phyloP scores from a whole-genome alignment of 1,140 invertebrate species.

The Apis laboriosa region DNA sequence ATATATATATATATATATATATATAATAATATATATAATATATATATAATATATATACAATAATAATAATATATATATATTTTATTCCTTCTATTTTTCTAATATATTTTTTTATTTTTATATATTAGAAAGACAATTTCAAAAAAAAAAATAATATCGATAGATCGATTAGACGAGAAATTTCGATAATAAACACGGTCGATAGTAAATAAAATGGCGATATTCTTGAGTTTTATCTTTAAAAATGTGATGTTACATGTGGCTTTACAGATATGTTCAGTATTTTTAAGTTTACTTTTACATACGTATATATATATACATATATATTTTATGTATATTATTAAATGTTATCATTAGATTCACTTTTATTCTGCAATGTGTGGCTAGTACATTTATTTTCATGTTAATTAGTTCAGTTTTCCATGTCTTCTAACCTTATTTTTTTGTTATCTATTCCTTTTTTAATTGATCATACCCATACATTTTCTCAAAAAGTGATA shows the following conservation, averaged over 20 bases:
- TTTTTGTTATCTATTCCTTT: conserved; percentile 44
- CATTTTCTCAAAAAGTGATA: conserved; percentile 53
- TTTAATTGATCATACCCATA: conserved; percentile 24
- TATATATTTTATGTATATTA: conserved; percentile 26
- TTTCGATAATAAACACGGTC: conserved; percentile 44
- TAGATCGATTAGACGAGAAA: neutral
- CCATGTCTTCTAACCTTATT: neutral
- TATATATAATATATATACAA: conserved; percentile 40
- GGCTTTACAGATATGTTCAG: conserved; percentile 76
- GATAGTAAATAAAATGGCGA: conserved; percentile 65
- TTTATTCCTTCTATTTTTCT: conserved; percentile 8
- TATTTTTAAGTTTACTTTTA: conserved; percentile 68
- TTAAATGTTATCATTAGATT: neutral
- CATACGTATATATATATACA: conserved; percentile 40
- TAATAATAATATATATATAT: too few relatives aligned
- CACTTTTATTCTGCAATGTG: conserved; percentile 68
- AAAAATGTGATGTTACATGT: conserved; percentile 71
- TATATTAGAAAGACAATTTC: conserved; percentile 18
- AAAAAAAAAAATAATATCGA: conserved; percentile 1
- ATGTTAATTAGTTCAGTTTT: conserved; percentile 13
- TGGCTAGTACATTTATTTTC: conserved; percentile 69
- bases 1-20: too few relatives aligned
- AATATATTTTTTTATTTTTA: neutral
- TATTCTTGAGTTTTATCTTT: conserved; percentile 57
- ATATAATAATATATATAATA: neutral